Percentiles rank a stretch among this genome's conserved stretches.
Conservation (phyloP, 2,113 vertebrate species). For the Halichoerus grypus region DNA sequence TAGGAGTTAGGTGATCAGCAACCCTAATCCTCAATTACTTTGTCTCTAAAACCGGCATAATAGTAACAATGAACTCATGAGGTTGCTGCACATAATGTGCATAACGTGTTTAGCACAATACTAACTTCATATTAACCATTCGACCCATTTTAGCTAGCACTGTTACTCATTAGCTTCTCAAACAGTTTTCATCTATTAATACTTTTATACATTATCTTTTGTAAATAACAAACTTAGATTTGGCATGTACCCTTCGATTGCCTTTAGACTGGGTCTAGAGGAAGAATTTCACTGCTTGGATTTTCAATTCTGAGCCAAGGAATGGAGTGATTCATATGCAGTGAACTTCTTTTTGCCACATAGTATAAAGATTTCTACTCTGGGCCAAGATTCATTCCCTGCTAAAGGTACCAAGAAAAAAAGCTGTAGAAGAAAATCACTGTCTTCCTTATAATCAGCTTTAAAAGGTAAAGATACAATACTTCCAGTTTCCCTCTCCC, state of each 20-base stretch:
- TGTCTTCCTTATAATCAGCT: background rate
- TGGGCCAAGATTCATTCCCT: background rate
- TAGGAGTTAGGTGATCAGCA: background rate
- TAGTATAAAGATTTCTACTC: background rate
- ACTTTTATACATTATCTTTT: background rate
- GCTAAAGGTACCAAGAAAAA: background rate
- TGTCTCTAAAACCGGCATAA: background rate
- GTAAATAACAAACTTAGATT: background rate
- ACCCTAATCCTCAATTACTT: background rate
- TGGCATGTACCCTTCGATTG: background rate
- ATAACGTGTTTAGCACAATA: background rate
- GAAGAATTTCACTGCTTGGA: constrained; percentile 29
- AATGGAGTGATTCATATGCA: background rate
- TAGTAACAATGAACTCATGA: background rate
- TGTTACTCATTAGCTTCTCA: background rate
- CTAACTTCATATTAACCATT: background rate
- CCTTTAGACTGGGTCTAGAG: background rate
- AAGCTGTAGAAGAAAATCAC: background rate
- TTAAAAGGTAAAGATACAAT: background rate
- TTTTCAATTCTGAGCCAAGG: background rate
- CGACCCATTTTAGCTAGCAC: background rate
- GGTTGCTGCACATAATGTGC: background rate
- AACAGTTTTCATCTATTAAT: constrained; percentile 7
- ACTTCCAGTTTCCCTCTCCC: background rate
- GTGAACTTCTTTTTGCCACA: background rate